A percentile compares a stretch with the other conserved stretches of the same genome.
Evolutionary conservation across 1,140 invertebrate genomes (phyloP).

Genomic region (Ceratitis capitata): DNA sequence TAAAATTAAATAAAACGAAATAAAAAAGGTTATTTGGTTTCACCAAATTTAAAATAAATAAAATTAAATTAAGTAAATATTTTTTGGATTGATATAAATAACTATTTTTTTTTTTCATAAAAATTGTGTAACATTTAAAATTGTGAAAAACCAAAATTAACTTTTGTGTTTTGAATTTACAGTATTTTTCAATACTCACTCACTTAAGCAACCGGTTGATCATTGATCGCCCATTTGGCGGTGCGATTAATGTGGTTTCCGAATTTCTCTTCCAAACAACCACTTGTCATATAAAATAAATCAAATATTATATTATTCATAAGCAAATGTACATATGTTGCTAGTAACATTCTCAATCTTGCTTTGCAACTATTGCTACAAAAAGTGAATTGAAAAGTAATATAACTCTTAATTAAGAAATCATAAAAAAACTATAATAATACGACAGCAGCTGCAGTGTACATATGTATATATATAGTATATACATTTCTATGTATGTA

Average conservation of each 20-base stretch:
- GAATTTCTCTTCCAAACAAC: conserved; percentile 14
- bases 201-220: neutral
- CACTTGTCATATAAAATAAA: neutral
- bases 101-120: neutral
- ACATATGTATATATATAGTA: neutral
- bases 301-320: neutral
- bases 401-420: conserved; percentile 1
- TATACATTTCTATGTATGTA: neutral
- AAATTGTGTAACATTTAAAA: no score
- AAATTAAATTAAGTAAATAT: no score
- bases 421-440: neutral
- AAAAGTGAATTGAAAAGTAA: neutral
- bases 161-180: no score
- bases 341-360: no score
- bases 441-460: neutral
- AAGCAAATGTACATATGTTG: neutral
- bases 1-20: no score
- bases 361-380: neutral
- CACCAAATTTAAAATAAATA: no score
- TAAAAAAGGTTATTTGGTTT: no score
- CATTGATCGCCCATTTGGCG: neutral
- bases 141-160: no score
- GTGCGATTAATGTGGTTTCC: neutral
- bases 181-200: no score
- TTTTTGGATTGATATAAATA: no score